Base-by-base conservation (phyloP, 2,888 invertebrate species). In the Sinodicranocentrus sp. region DNA sequence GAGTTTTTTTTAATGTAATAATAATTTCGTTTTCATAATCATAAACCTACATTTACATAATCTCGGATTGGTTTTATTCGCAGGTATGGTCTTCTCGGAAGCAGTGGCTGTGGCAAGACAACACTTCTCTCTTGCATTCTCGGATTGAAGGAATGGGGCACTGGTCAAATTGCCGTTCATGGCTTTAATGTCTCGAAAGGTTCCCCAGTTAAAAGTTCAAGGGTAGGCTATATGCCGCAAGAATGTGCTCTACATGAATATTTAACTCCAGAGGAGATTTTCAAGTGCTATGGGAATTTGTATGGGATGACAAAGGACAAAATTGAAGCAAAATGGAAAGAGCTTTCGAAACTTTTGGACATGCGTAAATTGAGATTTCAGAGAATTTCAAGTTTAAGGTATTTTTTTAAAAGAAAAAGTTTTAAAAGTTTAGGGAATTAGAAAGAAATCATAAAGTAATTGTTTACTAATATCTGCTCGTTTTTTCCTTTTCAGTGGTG, bases 41-140 rank as follows among this genome's bases (percentile, higher is more conserved):
- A 6, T 33, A 33, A 6, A 6, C 5, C 10, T 3, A 10, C 10
- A 33, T 33, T 33, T 6, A 33, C 5, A 6, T 33, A 10, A 3
- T 33, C 5, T n/a, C n/a, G n/a, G n/a, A n/a, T n/a, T n/a, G n/a
- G n/a, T 3, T 33, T 3, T 33, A 6, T 10, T 6, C 10, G 3
- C 33, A 98, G 97, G 91, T 98, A 98, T 90, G 98, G 98, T 82
- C 93, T 98, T 10, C 92, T 98, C 21, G 98, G 98, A 26, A 97
- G 98, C 6, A 97, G 97, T 82, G 98, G 98, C 28, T 98, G 98
- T 90, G 97, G 97, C 13, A 98, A 98, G 91, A 82, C 82, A 0
- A 98, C 98, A 0, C 92, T 98, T 15, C 93, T 98, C 2, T 95
- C 96, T 68, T 97, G 97, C 91, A 95, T 98, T 89, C 96, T 98